These are phyloP conservation scores for Lepus oiostolus DNA, from an alignment of 2,797 vertebrate species.

Conservation along the genomic window DNA sequence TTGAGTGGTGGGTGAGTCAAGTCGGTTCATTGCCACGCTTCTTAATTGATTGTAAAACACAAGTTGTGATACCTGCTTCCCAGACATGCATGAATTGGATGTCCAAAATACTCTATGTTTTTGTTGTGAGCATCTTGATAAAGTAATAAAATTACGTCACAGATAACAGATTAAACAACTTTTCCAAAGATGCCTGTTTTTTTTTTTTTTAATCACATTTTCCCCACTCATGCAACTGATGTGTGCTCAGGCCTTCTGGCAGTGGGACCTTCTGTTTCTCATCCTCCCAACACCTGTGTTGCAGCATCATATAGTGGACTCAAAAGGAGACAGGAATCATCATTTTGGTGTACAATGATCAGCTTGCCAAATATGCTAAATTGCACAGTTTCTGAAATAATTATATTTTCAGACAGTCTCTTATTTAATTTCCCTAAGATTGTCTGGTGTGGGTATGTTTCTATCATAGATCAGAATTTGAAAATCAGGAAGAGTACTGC, in stretches of 20 bases:
- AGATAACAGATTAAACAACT: background rate
- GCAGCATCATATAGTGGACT: rapidly evolving
- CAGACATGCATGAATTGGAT: background rate
- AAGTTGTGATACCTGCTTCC: rapidly evolving
- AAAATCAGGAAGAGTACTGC: background rate
- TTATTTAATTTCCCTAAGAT: background rate
- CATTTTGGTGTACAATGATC: background rate
- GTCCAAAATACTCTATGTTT: background rate
- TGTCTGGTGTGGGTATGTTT: background rate
- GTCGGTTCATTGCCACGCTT: background rate
- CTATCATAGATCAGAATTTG: background rate
- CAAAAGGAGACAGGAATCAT: rapidly evolving
- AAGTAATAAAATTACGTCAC: background rate
- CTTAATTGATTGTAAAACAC: background rate
- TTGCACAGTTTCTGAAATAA: background rate
- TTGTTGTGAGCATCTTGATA: background rate
- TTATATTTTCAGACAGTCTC: background rate
- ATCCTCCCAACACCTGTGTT: rapidly evolving
- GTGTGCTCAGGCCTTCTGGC: background rate
- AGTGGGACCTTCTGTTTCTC: background rate
- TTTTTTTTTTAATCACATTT: too few species aligned
- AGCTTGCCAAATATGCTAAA: background rate
- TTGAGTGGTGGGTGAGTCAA: background rate
- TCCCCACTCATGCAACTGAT: too few species aligned
- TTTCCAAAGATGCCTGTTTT: background rate